phyloP scores from a whole-genome alignment of 2,797 vertebrate genomes.

The Varecia variegata region DNA sequence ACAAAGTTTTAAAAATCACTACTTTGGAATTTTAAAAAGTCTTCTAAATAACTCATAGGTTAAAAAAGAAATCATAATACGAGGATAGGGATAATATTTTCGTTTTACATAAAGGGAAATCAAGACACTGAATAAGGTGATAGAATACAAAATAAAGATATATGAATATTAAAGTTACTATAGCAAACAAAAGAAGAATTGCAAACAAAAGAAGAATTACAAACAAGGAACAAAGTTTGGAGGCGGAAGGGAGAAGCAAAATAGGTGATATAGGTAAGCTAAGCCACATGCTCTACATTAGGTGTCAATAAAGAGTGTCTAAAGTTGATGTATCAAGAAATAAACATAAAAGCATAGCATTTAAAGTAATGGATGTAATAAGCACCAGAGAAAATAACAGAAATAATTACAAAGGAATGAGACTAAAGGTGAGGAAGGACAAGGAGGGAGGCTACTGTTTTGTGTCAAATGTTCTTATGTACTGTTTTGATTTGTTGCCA shows the following conservation, averaged over 20 bases:
- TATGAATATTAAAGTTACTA: neutral
- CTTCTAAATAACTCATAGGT: neutral
- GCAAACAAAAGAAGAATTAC: neutral
- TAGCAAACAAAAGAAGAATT: neutral
- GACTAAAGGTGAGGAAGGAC: neutral
- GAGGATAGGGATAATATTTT: neutral
- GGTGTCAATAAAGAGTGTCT: neutral
- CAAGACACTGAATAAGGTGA: neutral
- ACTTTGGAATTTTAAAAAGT: neutral
- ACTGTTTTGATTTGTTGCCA: neutral
- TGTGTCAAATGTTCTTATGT: neutral
- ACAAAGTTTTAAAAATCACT: neutral
- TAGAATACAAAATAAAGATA: neutral
- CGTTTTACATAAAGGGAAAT: neutral
- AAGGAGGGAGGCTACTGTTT: neutral
- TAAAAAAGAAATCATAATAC: neutral
- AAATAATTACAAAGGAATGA: neutral
- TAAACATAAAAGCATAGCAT: neutral
- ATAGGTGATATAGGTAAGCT: neutral
- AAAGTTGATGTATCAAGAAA: neutral
- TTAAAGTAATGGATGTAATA: neutral
- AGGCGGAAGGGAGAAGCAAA: neutral
- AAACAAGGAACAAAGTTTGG: neutral
- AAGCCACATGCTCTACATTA: neutral
- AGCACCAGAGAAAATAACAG: neutral